Evolutionary conservation across 2,797 vertebrate species (phyloP).

Genomic region (Sphenodon punctatus): DNA sequence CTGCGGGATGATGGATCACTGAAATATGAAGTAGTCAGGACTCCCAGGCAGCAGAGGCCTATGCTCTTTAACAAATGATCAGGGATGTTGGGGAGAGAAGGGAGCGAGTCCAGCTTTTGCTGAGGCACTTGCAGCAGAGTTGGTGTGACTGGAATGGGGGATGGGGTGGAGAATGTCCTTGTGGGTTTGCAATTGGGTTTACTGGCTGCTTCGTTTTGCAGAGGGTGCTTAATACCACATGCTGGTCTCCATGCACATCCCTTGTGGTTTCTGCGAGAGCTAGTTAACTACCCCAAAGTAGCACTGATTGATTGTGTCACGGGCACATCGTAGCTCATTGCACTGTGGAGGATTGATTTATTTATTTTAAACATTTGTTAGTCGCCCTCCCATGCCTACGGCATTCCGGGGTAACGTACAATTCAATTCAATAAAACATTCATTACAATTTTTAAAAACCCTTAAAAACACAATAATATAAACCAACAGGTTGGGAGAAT

Average conservation of each 20-base stretch:
- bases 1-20: background rate
- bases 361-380: too few relatives aligned
- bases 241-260: background rate
- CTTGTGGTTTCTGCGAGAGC: background rate
- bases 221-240: background rate
- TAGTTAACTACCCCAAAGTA: background rate
- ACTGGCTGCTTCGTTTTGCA: too few relatives aligned
- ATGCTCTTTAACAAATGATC: background rate
- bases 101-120: accelerated
- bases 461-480: too few relatives aligned
- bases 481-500: too few relatives aligned
- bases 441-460: too few relatives aligned
- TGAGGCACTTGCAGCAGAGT: background rate
- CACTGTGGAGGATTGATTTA: too few relatives aligned
- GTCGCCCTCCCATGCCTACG: too few relatives aligned
- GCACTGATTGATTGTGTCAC: too few relatives aligned
- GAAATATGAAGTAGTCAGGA: accelerated
- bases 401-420: too few relatives aligned
- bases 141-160: background rate
- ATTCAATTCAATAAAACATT: too few relatives aligned
- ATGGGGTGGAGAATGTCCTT: background rate
- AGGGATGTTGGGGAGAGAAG: background rate
- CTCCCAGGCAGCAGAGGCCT: accelerated
- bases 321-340: background rate
- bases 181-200: accelerated